Conservation (phyloP, 2,113 vertebrate species). For the Neogale vison region DNA sequence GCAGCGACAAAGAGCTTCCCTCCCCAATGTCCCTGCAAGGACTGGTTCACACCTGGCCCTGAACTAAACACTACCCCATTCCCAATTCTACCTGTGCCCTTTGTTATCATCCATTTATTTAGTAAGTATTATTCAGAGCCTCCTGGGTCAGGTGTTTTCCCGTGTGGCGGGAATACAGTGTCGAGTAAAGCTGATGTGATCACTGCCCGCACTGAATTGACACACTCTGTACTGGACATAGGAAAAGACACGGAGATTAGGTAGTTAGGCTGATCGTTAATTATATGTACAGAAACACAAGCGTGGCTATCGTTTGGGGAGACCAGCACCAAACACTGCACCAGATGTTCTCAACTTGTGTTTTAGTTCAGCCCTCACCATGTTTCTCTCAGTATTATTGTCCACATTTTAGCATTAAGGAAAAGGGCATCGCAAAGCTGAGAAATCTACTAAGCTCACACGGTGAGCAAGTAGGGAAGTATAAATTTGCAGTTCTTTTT, state of each 20-base stretch:
- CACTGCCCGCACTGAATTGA: fast-evolving
- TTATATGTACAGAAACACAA: background rate
- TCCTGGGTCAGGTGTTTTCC: background rate
- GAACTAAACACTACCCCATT: background rate
- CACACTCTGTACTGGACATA: no score
- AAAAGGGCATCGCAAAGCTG: background rate
- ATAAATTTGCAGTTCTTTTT: background rate
- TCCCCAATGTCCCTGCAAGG: background rate
- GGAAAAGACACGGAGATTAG: background rate
- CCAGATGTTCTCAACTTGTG: background rate
- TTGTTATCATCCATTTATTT: background rate
- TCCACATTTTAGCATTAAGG: background rate
- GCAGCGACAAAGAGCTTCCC: background rate
- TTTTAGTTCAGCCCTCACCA: background rate
- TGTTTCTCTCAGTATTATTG: background rate
- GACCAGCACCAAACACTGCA: background rate
- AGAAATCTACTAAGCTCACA: background rate
- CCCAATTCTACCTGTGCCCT: background rate
- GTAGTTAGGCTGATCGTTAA: background rate
- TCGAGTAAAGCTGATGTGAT: background rate
- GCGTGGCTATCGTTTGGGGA: background rate
- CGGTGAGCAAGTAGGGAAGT: background rate
- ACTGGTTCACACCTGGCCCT: background rate
- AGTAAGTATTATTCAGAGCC: background rate
- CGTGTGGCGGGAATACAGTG: background rate